phyloP scores from a whole-genome alignment of 2,888 invertebrate genomes.

The Ophion slaviceki region DNA sequence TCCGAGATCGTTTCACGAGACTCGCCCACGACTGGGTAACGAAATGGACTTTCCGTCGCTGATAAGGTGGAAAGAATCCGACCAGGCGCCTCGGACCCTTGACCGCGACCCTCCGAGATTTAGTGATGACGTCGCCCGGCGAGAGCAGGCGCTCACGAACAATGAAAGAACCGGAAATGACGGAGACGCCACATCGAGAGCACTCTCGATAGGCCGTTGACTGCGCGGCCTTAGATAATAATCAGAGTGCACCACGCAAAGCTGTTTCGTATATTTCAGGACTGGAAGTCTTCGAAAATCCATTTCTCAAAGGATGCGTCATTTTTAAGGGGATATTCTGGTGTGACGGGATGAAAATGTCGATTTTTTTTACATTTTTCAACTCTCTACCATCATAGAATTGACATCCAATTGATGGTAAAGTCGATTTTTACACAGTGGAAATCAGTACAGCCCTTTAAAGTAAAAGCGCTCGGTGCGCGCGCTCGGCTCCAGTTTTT shows the following conservation, averaged over 20 bases:
- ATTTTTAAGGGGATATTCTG: background rate
- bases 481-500: too few species aligned
- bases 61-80: constrained; percentile 43
- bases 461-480: too few species aligned
- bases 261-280: background rate
- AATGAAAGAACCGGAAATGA: constrained; percentile 42
- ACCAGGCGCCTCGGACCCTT: constrained; percentile 44
- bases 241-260: constrained; percentile 25
- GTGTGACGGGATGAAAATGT: too few species aligned
- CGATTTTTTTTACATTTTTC: too few species aligned
- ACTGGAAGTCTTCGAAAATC: background rate
- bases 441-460: too few species aligned
- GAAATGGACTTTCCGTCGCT: constrained; percentile 65
- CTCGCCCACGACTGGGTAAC: constrained; percentile 64
- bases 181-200: constrained; percentile 36
- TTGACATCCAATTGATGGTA: too few species aligned
- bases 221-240: constrained; percentile 31
- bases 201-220: constrained; percentile 32
- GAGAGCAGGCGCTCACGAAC: constrained; percentile 11
- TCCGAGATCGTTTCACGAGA: constrained; percentile 50
- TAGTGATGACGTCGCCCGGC: constrained; percentile 15
- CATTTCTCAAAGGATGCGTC: constrained; percentile 17
- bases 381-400: too few species aligned
- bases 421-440: too few species aligned
- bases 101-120: constrained; percentile 39